These are phyloP conservation scores for Spisula solida DNA, from an alignment of 2,888 invertebrate genomes.

Conservation along the genomic window DNA sequence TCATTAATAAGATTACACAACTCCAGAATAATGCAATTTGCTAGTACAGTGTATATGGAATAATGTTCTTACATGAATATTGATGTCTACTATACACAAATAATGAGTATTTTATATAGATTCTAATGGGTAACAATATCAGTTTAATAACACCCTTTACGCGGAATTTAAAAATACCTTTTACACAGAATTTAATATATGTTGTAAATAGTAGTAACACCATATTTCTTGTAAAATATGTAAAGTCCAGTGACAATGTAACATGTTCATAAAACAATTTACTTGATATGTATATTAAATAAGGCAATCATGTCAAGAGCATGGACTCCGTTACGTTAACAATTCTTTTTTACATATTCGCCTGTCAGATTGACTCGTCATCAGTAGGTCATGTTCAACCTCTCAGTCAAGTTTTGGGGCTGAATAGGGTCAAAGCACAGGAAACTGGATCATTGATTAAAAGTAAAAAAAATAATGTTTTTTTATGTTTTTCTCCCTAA, in stretches of 20 bases:
- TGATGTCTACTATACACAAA: background rate
- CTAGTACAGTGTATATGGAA: too few relatives aligned
- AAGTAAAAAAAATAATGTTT: too few relatives aligned
- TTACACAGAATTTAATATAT: background rate
- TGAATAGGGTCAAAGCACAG: too few relatives aligned
- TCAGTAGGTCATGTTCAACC: background rate
- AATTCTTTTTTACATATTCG: background rate
- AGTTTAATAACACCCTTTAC: background rate
- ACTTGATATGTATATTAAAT: background rate
- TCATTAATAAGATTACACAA: too few relatives aligned
- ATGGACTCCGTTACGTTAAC: background rate
- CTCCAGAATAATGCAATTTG: too few relatives aligned
- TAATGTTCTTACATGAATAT: background rate
- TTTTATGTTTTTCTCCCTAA: too few relatives aligned
- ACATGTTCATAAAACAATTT: background rate
- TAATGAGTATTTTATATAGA: background rate
- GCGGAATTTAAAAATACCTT: background rate
- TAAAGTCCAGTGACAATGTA: background rate
- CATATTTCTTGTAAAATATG: background rate
- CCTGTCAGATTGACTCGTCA: background rate
- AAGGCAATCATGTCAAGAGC: background rate
- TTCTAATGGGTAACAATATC: background rate
- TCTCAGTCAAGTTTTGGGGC: background rate
- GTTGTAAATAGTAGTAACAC: background rate
- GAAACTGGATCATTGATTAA: too few relatives aligned